Conservation (phyloP, 2,888 invertebrate species). For the Plusia festucae region DNA sequence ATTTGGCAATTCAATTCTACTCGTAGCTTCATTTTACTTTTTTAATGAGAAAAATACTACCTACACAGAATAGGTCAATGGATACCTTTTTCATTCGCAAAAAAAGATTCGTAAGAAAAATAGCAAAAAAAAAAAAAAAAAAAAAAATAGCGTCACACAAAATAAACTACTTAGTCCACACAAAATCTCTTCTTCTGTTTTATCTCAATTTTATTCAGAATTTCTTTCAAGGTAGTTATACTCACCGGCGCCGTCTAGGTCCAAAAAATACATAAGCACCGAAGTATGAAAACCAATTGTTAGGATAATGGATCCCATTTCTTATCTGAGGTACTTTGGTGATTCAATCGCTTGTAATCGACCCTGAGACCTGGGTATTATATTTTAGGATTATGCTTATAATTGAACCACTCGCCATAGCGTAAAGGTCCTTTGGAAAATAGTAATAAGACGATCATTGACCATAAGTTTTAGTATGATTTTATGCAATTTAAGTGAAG, state of each 20-base stretch:
- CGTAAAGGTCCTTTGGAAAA: neutral
- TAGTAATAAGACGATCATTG: neutral
- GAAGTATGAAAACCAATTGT: constrained; percentile 5
- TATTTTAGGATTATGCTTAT: neutral
- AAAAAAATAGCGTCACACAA: neutral
- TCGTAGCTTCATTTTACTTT: too few relatives aligned
- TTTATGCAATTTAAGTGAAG: too few relatives aligned
- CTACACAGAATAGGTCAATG: too few relatives aligned
- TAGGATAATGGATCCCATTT: constrained; percentile 1
- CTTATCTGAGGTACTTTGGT: neutral
- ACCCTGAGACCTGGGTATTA: neutral
- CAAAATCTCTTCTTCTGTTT: neutral
- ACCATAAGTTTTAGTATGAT: too few relatives aligned
- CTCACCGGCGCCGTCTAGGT: neutral
- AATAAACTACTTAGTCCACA: neutral
- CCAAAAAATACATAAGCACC: neutral
- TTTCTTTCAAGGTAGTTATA: neutral
- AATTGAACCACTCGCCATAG: neutral
- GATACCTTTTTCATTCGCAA: too few relatives aligned
- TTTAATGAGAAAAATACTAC: too few relatives aligned
- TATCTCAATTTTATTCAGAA: neutral
- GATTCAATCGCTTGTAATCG: neutral
- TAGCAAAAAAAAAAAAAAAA: too few relatives aligned
- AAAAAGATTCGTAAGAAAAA: too few relatives aligned
- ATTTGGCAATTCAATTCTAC: too few relatives aligned